Base-by-base conservation (phyloP, 2,113 vertebrate species). In the Bubo scandiacus region DNA sequence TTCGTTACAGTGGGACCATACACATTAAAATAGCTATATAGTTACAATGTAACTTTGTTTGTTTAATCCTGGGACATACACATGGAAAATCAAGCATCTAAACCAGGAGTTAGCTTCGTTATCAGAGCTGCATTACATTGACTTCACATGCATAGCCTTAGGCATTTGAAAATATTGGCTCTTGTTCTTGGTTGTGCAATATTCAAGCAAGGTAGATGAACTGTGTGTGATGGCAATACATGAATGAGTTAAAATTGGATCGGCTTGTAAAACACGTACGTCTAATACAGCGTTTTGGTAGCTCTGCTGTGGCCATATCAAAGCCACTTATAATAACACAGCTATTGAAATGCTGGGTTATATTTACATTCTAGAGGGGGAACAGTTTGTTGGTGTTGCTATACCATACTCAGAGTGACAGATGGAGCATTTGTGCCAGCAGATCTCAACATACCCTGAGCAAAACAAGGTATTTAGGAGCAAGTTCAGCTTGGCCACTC, bases 241-340 rank as follows among this genome's bases (percentile, higher is more conserved):
- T 85, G 93, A 91, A 82, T 66, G 96, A 96, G 92, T 95, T 95
- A 88, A 94, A 91, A 93, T 21, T 88, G 94, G 92, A 84, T 86
- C 5, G 1, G 66, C 66, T 61, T 88, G 70, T 57, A 43, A 85
- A 67, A 91, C 79, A 49, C 19, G 36, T 68, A 4, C 5, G 0
- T 38, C 70, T 93, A 49, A 94, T 62, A 67, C 80, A n/a, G 63
- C 54, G 49, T 88, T 93, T 88, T 62, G 62, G 71, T 90, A 18
- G 83, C 67, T 94, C 70, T 86, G 70, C 79, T 79, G 40, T 34
- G 71, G 75, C 67, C 86, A 2, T 94, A 96, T 95, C 94, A 62
- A 83, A 34, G 30, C 82, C 82, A 78, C 91, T 95, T 81, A 22
- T 1, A 90, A 77, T 36, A 81, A 40, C 75, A 83, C 10, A 36